These are phyloP conservation scores for Trachythela sp. DNA, from an alignment of 64 coral and sea anemone genomes.

Conservation along the genomic window DNA sequence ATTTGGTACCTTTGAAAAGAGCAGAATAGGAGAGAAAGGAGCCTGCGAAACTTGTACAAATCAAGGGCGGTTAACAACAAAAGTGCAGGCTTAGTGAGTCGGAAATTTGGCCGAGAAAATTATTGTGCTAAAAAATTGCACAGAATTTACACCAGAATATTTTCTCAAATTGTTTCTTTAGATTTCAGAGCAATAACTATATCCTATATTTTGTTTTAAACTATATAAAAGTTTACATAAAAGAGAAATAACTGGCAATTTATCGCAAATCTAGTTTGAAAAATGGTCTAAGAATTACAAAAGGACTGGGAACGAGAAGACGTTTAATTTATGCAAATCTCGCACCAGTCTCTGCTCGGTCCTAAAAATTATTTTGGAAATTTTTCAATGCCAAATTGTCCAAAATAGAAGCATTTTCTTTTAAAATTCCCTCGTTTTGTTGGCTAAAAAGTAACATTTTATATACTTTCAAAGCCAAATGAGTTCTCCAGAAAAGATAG, in stretches of 20 bases:
- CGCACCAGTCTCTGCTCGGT: background rate
- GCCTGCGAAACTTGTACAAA: background rate
- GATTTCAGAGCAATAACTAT: background rate
- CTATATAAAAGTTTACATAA: background rate
- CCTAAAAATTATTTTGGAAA: background rate
- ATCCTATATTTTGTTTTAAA: background rate
- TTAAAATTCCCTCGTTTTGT: background rate
- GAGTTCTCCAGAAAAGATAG: conserved; percentile 77
- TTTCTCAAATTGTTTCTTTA: background rate
- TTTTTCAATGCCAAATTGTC: background rate
- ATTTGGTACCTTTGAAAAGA: background rate
- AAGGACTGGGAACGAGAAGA: background rate
- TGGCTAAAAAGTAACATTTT: background rate
- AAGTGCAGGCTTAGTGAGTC: background rate
- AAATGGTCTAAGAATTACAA: background rate
- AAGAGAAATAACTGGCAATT: background rate
- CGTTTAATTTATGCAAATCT: too few species aligned
- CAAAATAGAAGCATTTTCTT: background rate
- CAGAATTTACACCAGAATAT: background rate
- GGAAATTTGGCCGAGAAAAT: background rate
- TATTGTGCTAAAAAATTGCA: background rate
- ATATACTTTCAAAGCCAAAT: conserved; percentile 31
- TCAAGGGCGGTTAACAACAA: background rate
- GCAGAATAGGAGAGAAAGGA: background rate
- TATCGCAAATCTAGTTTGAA: background rate